These are phyloP conservation scores for Labrus mixtus DNA, from an alignment of 2,113 vertebrate genomes.

Conservation along the genomic window DNA sequence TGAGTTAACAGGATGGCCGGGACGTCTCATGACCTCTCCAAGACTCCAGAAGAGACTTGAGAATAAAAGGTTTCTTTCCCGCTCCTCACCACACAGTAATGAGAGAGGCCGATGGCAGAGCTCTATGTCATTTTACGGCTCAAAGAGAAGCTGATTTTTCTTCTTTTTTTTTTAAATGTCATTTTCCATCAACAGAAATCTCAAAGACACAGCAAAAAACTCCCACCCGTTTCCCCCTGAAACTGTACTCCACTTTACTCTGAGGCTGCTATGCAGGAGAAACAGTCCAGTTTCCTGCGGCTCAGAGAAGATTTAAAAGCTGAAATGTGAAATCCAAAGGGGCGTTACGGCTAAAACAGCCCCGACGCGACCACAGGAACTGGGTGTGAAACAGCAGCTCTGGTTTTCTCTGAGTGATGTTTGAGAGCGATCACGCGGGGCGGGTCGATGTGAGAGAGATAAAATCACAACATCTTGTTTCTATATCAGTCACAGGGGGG, in stretches of 20 bases:
- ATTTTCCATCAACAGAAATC: constrained; percentile 20
- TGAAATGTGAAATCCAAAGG: constrained; percentile 29
- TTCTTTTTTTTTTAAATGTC: background rate
- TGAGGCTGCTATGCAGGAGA: background rate
- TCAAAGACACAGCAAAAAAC: constrained; percentile 14
- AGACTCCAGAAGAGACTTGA: background rate
- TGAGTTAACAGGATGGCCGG: background rate
- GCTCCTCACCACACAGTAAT: constrained; percentile 14
- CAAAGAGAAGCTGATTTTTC: background rate
- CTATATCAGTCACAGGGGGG: too few species aligned
- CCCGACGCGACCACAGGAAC: constrained; percentile 34
- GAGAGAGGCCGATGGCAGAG: constrained; percentile 25
- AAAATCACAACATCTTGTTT: too few species aligned
- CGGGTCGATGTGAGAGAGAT: too few species aligned
- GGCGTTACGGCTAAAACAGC: constrained; percentile 8
- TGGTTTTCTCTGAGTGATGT: background rate
- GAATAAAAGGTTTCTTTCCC: constrained; percentile 24
- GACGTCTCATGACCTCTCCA: background rate
- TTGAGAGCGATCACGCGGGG: background rate
- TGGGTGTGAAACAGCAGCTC: constrained; percentile 42
- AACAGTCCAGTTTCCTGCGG: background rate
- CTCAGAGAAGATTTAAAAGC: constrained; percentile 8
- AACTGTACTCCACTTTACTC: background rate
- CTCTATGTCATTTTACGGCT: constrained; percentile 10
- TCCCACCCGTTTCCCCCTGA: background rate